Conservation (phyloP, 2,797 vertebrate genomes). For the Mus caroli region DNA sequence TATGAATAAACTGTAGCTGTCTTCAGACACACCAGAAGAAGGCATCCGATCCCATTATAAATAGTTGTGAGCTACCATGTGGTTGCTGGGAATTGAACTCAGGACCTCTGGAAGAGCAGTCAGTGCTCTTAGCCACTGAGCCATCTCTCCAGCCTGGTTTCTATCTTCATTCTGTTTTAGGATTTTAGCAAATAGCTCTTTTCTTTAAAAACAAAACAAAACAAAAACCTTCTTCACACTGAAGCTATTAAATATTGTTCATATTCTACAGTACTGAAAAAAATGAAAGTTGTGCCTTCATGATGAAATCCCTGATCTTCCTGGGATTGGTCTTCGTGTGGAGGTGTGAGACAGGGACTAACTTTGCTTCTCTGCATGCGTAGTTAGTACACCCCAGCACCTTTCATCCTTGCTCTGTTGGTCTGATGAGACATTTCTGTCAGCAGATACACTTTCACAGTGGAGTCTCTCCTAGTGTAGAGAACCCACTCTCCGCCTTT, state of each 20-base stretch:
- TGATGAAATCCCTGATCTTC: not conserved
- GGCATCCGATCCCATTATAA: not conserved
- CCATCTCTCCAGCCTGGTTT: not conserved
- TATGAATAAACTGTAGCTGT: not conserved
- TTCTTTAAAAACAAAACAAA: not conserved
- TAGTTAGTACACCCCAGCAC: not conserved
- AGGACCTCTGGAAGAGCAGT: not conserved
- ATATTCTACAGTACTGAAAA: not conserved
- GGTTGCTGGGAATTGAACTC: not conserved
- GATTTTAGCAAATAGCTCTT: conserved; percentile 27
- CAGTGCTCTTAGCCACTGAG: not conserved
- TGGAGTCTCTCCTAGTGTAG: not conserved
- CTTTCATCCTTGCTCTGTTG: not conserved
- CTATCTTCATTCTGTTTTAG: conserved; percentile 18
- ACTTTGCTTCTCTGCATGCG: not conserved
- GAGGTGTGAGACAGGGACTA: not conserved
- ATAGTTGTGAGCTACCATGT: not conserved
- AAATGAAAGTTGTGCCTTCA: conserved; percentile 40
- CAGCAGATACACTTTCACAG: not conserved
- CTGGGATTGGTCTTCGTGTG: not conserved
- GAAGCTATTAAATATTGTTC: not conserved
- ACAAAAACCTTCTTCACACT: not conserved
- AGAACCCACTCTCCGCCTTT: conserved; percentile 9
- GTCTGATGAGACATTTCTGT: not conserved
- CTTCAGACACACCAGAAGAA: not conserved